These are phyloP conservation scores for Calonectris borealis DNA, from an alignment of 2,113 vertebrate species.

Conservation along the genomic window DNA sequence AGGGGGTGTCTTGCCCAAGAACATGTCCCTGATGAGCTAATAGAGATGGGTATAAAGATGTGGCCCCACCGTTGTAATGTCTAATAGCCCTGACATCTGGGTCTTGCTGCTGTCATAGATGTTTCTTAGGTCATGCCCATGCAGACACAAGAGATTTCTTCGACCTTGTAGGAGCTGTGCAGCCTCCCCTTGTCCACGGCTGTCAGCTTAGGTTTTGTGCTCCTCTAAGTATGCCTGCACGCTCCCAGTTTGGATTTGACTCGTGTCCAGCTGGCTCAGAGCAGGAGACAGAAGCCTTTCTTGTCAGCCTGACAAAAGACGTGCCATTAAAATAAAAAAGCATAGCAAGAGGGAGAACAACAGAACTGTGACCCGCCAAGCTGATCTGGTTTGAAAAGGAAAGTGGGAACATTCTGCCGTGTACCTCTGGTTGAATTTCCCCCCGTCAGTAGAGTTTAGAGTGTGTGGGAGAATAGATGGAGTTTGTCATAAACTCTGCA, in stretches of 20 bases:
- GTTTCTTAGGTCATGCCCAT: neutral
- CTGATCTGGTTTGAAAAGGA: neutral
- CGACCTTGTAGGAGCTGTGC: neutral
- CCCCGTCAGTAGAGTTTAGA: neutral
- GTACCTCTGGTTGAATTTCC: neutral
- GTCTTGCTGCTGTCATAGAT: neutral
- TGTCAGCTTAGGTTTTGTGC: slow-evolving; percentile 41
- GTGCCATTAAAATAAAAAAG: slow-evolving; percentile 43
- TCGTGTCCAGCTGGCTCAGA: slow-evolving; percentile 49
- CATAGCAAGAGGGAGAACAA: neutral
- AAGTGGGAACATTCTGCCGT: neutral
- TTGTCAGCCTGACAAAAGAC: slow-evolving; percentile 45
- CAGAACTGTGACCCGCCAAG: neutral
- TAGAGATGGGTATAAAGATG: neutral
- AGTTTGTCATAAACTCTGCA: neutral
- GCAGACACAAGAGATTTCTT: neutral
- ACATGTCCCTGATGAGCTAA: neutral
- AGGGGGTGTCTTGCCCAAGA: neutral
- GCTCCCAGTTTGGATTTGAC: neutral
- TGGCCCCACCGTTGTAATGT: neutral
- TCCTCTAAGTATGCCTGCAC: neutral
- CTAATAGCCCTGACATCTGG: neutral
- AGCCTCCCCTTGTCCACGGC: neutral
- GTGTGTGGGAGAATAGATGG: neutral
- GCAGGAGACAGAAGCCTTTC: slow-evolving; percentile 46